These are phyloP conservation scores for Clarias batrachus DNA, from an alignment of 2,113 vertebrate species.

Conservation along the genomic window DNA sequence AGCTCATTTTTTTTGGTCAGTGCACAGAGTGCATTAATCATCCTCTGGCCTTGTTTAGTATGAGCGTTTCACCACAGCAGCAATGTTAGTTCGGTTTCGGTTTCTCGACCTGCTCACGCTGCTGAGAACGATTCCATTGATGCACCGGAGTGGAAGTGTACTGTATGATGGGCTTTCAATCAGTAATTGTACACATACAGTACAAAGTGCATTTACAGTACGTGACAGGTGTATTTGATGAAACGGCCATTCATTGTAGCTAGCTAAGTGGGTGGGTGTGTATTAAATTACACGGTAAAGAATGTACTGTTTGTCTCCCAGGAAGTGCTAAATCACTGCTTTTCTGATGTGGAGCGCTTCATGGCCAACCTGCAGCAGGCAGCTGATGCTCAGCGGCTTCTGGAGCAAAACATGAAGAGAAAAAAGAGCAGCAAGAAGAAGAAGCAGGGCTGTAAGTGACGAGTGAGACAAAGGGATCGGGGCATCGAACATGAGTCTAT, in stretches of 20 bases:
- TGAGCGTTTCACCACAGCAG: not conserved
- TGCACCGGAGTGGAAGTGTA: not conserved
- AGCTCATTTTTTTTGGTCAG: not conserved
- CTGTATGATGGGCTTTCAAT: not conserved
- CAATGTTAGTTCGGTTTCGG: not conserved
- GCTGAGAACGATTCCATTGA: not conserved
- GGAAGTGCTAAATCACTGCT: constrained; percentile 84
- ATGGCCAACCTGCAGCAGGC: constrained; percentile 78
- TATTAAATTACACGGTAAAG: not conserved
- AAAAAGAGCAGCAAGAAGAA: constrained; percentile 61
- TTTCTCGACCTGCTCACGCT: not conserved
- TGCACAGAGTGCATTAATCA: not conserved
- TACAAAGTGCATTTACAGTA: not conserved
- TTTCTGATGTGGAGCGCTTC: constrained; percentile 82
- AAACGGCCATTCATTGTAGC: not conserved
- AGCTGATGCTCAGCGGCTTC: constrained; percentile 74
- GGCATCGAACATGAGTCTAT: too few species aligned
- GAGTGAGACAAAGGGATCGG: not conserved
- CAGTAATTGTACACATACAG: not conserved
- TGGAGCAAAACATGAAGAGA: constrained; percentile 72
- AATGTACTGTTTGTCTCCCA: constrained; percentile 48
- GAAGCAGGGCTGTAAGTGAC: constrained; percentile 31
- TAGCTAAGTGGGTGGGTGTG: not conserved
- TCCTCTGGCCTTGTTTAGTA: not conserved
- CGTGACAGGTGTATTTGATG: not conserved